Base-by-base conservation (phyloP, 2,797 vertebrate genomes). In the Delichon dasypus region DNA sequence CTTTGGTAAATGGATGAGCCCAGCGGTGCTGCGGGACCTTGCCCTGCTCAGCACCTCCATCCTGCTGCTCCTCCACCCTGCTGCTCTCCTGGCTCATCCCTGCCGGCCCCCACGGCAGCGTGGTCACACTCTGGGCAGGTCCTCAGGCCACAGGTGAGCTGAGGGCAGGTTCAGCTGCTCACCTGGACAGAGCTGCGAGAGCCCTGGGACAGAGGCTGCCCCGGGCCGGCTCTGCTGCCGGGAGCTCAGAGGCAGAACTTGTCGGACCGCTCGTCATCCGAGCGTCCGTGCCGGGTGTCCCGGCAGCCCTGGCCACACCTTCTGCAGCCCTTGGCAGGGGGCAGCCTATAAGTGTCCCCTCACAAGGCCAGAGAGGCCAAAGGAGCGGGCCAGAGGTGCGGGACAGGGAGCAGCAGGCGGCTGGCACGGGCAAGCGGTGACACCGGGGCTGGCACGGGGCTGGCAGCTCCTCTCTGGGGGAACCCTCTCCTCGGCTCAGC, bases 11-110 rank as follows among this genome's bases (percentile, higher is more conserved):
- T 1, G 36, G 82, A 29, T 0, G 30, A 66, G 20, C 23, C 54
- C n/a, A 13, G 27, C 1, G 5, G 7, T 19, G 54, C 62, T n/a
- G 40, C 64, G 47, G 80, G 53, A 13, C 8, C 9, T 19, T 23
- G 44, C 4, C 17, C 70, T 57, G 27, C 27, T 3, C 20, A 17
- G 3, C 47, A 3, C 16, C 62, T 76, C 54, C 19, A 1, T 47
- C 65, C 48, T 10, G 0, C 0, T 1, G 58, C 38, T 21, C 19
- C 13, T 5, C 0, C 2, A 0, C 71, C 12, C 44, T 1, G 0
- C 20, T 11, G 27, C 51, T 12, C 55, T 29, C 18, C 40, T 9
- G 20, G 4, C 4, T 34, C 51, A 0, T 17, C 5, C 38, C 38
- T 38, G 38, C 38, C 38, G 7, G 38, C 38, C 38, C 38, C 38